These are phyloP conservation scores for Lophochroa leadbeateri DNA, from an alignment of 2,113 vertebrate species.

Conservation along the genomic window DNA sequence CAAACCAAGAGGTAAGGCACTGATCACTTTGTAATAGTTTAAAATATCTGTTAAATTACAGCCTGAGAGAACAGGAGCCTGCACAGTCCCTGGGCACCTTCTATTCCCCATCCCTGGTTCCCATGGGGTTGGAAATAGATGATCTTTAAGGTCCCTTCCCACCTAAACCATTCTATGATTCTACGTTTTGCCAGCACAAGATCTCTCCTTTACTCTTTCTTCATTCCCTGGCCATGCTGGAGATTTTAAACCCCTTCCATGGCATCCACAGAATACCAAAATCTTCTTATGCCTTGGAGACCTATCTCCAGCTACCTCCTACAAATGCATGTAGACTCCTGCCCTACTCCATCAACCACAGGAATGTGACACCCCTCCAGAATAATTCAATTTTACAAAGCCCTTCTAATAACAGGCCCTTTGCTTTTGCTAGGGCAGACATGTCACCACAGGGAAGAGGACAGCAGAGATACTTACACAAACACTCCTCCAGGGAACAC, in stretches of 20 bases:
- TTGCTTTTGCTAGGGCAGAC: neutral
- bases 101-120: neutral
- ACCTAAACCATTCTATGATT: neutral
- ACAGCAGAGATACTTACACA: constrained; percentile 73
- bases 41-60: neutral
- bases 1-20: neutral
- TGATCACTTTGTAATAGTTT: neutral
- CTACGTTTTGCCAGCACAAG: neutral
- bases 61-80: neutral
- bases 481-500: constrained; percentile 91
- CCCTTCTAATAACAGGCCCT: neutral
- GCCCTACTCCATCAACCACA: neutral
- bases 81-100: neutral
- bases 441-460: rapidly evolving
- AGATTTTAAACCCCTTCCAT: neutral
- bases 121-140: neutral
- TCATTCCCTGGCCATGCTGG: neutral
- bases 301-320: neutral
- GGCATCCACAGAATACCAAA: neutral
- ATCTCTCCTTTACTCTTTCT: neutral
- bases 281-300: neutral
- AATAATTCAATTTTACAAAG: neutral
- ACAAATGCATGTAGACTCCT: neutral
- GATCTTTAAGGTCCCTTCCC: neutral
- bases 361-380: neutral